A percentile compares a stretch with the other conserved stretches of the same genome.
phyloP scores from a whole-genome alignment of 2,888 invertebrate genomes.

The Tolmerus cingulatus region DNA sequence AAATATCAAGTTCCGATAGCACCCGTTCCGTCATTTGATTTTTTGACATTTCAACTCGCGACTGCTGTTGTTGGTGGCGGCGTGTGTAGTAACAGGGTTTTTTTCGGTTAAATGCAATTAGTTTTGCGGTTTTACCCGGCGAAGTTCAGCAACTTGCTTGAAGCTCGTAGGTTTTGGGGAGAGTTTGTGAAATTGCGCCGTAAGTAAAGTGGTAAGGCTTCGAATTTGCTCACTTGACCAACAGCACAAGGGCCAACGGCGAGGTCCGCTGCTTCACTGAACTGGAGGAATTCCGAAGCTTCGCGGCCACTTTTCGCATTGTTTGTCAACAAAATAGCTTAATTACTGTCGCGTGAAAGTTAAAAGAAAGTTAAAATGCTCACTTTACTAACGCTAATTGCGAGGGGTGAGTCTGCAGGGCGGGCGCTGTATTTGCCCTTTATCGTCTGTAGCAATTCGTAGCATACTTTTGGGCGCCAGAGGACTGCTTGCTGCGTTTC shows the following conservation, averaged over 20 bases:
- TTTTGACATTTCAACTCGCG: background rate
- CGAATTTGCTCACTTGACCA: background rate
- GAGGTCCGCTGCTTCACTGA: background rate
- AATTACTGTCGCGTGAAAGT: background rate
- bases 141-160: background rate
- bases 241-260: background rate
- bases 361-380: slow-evolving; percentile 25
- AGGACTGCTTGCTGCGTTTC: background rate
- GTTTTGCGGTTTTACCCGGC: background rate
- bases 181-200: background rate
- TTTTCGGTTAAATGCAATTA: background rate
- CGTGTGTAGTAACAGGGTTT: background rate
- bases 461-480: background rate
- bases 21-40: too few relatives aligned
- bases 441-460: background rate
- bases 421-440: background rate
- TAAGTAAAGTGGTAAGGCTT: background rate
- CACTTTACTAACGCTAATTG: slow-evolving; percentile 17
- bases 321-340: background rate
- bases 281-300: background rate
- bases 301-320: background rate
- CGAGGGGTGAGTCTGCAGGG: slow-evolving; percentile 39
- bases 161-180: background rate
- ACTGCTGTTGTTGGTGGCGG: background rate
- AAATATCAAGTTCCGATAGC: too few relatives aligned